Conservation (phyloP, 92 coral and sea anemone genomes). For the Epizoanthus illoricatus region DNA sequence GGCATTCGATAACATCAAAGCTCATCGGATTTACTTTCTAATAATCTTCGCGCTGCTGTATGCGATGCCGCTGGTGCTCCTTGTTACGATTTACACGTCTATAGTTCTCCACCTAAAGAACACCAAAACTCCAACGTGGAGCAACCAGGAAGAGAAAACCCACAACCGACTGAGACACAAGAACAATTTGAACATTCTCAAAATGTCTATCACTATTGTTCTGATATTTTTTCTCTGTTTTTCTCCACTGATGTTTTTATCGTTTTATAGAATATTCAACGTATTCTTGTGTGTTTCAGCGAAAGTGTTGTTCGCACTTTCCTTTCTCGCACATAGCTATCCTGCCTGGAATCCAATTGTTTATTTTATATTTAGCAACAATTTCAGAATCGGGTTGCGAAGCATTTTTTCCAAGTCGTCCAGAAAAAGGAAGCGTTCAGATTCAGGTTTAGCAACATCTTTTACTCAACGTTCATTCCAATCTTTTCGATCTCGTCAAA, state of each 20-base stretch:
- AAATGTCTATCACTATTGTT: constrained; percentile 46
- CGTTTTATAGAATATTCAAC: not conserved
- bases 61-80: constrained; percentile 36
- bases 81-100: constrained; percentile 42
- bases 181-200: constrained; percentile 50
- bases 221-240: constrained; percentile 52
- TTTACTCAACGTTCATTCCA: constrained; percentile 4
- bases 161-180: constrained; percentile 32
- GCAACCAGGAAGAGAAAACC: constrained; percentile 14
- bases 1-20: not conserved
- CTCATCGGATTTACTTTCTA: constrained; percentile 41
- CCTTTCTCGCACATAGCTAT: constrained; percentile 13
- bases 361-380: constrained; percentile 25
- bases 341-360: constrained; percentile 35
- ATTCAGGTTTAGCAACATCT: not conserved
- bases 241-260: constrained; percentile 42
- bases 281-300: not conserved
- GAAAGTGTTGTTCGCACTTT: not conserved
- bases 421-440: not conserved
- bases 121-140: constrained; percentile 36
- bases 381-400: constrained; percentile 14
- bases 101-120: constrained; percentile 42
- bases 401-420: not conserved
- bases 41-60: constrained; percentile 39
- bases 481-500: constrained; percentile 13